Evolutionary conservation across 2,888 invertebrate genomes (phyloP).

Genomic region (Celastrina argiolus): DNA sequence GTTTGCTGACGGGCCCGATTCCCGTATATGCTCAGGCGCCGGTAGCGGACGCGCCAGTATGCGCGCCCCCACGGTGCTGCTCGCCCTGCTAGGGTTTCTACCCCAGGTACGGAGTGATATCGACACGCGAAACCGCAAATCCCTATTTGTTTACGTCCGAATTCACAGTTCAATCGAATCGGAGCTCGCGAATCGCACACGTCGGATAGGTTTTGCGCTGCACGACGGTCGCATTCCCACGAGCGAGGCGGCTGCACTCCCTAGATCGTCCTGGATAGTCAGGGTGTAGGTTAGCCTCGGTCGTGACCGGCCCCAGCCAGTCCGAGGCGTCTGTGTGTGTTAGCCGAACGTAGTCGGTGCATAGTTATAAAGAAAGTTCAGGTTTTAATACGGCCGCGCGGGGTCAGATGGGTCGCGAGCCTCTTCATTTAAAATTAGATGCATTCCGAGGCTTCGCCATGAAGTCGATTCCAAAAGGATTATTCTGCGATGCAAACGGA

Average conservation of each 20-base stretch:
- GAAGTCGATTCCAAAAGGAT: conserved; percentile 53
- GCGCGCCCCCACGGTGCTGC: conserved; percentile 75
- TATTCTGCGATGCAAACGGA: conserved; percentile 54
- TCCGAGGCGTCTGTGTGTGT: conserved; percentile 64
- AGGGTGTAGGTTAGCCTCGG: conserved; percentile 57
- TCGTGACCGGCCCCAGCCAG: conserved; percentile 68
- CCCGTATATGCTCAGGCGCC: conserved; percentile 74
- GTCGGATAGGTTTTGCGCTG: conserved; percentile 41
- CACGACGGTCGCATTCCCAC: conserved; percentile 71
- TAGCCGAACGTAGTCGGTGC: conserved; percentile 68
- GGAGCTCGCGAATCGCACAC: conserved; percentile 35
- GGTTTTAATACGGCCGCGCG: conserved; percentile 73
- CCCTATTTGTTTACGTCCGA: conserved; percentile 55
- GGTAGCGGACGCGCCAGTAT: conserved; percentile 74
- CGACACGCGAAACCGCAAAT: conserved; percentile 61
- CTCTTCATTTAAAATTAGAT: conserved; percentile 77
- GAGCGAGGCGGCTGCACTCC: conserved; percentile 44
- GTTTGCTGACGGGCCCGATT: conserved; percentile 63
- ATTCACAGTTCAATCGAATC: conserved; percentile 32
- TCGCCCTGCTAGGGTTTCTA: conserved; percentile 77
- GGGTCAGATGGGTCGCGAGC: conserved; percentile 75
- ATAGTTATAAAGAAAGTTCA: conserved; percentile 77
- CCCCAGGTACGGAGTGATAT: conserved; percentile 68
- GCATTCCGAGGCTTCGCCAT: conserved; percentile 71
- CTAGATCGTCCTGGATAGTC: conserved; percentile 66